Evolutionary conservation across 2,797 vertebrate species (phyloP), one percentile per base, ranked within the genome.

Genomic region (Cygnus olor): DNA sequence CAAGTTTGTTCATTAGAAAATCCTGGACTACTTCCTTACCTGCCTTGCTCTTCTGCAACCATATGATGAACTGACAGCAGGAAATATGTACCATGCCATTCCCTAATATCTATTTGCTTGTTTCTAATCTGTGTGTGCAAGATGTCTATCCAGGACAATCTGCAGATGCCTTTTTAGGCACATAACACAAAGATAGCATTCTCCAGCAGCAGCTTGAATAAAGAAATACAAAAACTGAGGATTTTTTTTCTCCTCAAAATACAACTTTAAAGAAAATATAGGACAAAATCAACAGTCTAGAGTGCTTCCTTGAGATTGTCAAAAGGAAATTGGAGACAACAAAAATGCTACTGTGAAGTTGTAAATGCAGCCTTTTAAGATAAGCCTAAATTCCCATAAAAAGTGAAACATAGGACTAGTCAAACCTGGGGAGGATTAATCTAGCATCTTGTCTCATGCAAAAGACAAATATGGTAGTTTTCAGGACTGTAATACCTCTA

Each of bases 211-310:
- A 90, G 32, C 21, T 66, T 88, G 56, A 92, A 91, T 84, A 93
- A 95, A 94, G 84, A 54, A 93, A 90, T 88, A 66, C 49, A 90
- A 66, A 80, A 79, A 5, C 20, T 74, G 56, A 91, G 49, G 47
- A 8, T 21, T 79, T 53, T 53, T 53, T 53, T 53, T 92, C 47
- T 78, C 61, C 40, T 85, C 72, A 28, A 27, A 63, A 93, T 90
- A 85, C 9, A 74, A 61, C 10, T 86, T 92, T 95, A 53, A 94
- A 88, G 61, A 91, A 90, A 95, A 95, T 94, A 30, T 64, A 91
- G 95, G 45, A 60, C 2, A 3, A 87, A 95, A 89, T 90, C 82
- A 94, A 68, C 53, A 64, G 66, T 79, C 56, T 79, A 70, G 11
- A 69, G 76, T 53, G 40, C 57, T 56, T 94, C 85, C 89, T 71